Percentiles rank a stretch among this genome's conserved stretches.
phyloP scores from a whole-genome alignment of 2,797 vertebrate species.

The Danio tinwini region DNA sequence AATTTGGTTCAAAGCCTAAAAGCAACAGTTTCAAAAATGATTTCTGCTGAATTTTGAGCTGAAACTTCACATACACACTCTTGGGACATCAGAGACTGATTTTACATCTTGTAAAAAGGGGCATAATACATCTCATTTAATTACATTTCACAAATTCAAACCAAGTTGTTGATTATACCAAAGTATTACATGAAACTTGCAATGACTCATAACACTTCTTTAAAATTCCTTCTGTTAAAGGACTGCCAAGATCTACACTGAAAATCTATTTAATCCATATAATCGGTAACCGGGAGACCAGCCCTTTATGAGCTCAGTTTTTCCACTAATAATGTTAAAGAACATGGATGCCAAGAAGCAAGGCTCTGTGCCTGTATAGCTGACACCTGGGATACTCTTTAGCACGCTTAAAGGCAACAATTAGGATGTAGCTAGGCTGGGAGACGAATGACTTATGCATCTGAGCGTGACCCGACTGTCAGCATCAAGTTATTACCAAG shows the following conservation, averaged over 20 bases:
- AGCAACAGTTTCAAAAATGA: too few species aligned
- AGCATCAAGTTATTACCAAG: slow-evolving; percentile 41
- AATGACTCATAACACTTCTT: slow-evolving; percentile 1
- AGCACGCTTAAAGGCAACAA: slow-evolving; percentile 15
- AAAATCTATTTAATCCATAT: slow-evolving; percentile 12
- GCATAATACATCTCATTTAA: not conserved
- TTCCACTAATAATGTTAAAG: slow-evolving; percentile 31
- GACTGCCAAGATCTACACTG: not conserved
- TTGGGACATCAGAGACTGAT: too few species aligned
- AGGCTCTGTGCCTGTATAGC: not conserved
- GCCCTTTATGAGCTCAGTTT: slow-evolving; percentile 21
- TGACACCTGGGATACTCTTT: slow-evolving; percentile 7
- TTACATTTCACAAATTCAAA: not conserved
- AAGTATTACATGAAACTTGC: not conserved
- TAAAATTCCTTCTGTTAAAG: slow-evolving; percentile 3
- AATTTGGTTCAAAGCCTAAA: too few species aligned
- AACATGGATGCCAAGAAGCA: slow-evolving; percentile 30
- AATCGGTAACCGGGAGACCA: not conserved
- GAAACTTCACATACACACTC: too few species aligned
- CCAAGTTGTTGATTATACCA: not conserved
- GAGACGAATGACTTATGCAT: slow-evolving; percentile 42
- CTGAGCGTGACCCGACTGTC: slow-evolving; percentile 23
- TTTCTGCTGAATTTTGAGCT: too few species aligned
- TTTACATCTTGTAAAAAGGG: too few species aligned
- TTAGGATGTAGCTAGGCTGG: slow-evolving; percentile 24